Conservation (phyloP, 2,113 vertebrate genomes). For the Copsychus sechellarum region DNA sequence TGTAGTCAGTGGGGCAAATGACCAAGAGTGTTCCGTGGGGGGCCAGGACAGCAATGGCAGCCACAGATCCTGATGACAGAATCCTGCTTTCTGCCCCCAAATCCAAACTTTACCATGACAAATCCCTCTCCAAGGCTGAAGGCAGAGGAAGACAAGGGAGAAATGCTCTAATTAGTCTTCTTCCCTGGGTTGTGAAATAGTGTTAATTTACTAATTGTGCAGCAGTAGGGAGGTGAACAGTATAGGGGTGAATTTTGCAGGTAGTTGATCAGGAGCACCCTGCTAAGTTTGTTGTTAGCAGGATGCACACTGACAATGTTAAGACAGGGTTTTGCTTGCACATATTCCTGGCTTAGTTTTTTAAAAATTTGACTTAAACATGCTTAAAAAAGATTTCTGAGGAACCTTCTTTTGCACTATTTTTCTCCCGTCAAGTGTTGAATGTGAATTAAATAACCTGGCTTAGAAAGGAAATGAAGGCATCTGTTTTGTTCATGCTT, state of each 20-base stretch:
- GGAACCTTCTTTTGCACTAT: not conserved
- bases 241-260: not conserved
- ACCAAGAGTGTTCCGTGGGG: not conserved
- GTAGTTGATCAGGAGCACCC: not conserved
- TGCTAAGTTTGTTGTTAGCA: not conserved
- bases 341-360: not conserved
- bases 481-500: conserved; percentile 31
- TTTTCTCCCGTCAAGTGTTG: not conserved
- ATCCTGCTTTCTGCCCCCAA: not conserved
- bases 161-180: not conserved
- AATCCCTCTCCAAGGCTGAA: too few species aligned
- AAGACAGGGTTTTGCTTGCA: not conserved
- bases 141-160: not conserved
- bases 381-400: not conserved
- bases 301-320: not conserved
- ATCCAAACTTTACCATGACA: not conserved
- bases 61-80: not conserved
- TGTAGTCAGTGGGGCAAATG: not conserved
- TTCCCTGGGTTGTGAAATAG: not conserved
- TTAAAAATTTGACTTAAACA: not conserved
- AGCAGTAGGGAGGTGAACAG: not conserved
- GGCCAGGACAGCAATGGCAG: not conserved
- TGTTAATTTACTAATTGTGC: not conserved
- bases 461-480: conserved; percentile 27
- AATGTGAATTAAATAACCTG: not conserved